Base-by-base conservation (phyloP, 2,888 invertebrate species). In the Spicauda simplicius region DNA sequence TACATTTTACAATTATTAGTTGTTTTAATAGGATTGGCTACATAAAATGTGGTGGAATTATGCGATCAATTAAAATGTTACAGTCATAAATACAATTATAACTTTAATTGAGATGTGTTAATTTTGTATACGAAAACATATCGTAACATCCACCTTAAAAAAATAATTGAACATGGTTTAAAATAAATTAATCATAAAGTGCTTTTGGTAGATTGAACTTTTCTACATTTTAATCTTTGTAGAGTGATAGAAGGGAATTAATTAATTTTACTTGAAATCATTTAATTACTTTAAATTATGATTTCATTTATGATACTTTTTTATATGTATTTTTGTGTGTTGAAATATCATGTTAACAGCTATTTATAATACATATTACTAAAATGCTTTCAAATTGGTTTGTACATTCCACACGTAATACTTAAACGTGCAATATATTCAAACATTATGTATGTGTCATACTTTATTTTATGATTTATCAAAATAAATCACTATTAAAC, bases 401-500 rank as follows among this genome's bases (percentile, higher is more conserved):
- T 11, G 12, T 41, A 41, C 41, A 41, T 41, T 41, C 41, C 41
- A 41, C 41, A 41, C 41, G 41, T 41, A 14, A 14, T 10, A 14
- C 41, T 41, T 14, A 41, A 41, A 41, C 41, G 41, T 41, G 41
- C 41, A 41, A 41, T 41, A 41, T 41, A 41, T 41, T 12, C 14
- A 41, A 14, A 41, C 14, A 41, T 41, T 41, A 41, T 14, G 41
- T 57, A 41, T 14, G 41, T 57, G 57, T 57, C 57, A 57, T 57
- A 57, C 41, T 56, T 33, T 56, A 56, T 56, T 33, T 33, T 33
- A 33, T 33, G 30, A 56, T 33, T 56, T 56, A 18, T 37, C 37
- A 56, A 12, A 56, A 41, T 41, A 41, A 41, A 41, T 41, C 41
- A 41, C 14, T 62, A 70, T 71, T 55, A 53, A 53, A 20, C 19